Percentiles rank a stretch among this genome's conserved stretches.
Evolutionary conservation across 2,113 vertebrate genomes (phyloP).

Genomic region (Columba livia): DNA sequence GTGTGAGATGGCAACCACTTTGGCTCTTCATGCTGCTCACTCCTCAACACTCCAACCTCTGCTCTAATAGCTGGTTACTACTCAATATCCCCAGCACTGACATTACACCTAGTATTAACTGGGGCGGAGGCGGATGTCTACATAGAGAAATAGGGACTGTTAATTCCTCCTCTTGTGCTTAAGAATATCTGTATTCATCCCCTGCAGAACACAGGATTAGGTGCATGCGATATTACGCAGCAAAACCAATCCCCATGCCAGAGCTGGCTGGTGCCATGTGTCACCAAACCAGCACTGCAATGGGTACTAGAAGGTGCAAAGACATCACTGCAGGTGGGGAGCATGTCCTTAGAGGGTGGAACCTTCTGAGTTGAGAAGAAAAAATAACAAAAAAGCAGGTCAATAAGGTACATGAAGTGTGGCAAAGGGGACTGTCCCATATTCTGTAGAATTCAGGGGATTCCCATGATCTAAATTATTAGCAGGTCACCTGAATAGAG

Average conservation of each 20-base stretch:
- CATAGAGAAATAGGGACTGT: neutral
- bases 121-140: neutral
- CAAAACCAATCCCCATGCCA: neutral
- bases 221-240: fast-evolving
- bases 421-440: neutral
- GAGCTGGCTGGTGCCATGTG: neutral
- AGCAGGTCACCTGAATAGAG: neutral
- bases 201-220: neutral
- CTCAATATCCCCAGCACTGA: neutral
- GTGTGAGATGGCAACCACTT: fast-evolving
- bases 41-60: neutral
- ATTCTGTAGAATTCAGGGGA: constrained; percentile 32
- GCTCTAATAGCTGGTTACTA: neutral
- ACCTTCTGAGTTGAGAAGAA: neutral
- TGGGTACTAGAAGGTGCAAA: neutral
- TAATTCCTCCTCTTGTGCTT: neutral
- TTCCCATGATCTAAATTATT: neutral
- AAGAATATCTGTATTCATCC: neutral
- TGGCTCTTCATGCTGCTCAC: neutral
- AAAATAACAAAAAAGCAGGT: neutral
- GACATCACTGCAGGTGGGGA: neutral
- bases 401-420: neutral
- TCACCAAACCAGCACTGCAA: neutral
- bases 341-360: neutral
- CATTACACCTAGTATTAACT: neutral